phyloP scores from a whole-genome alignment of 2,113 vertebrate species.

The Struthio camelus region DNA sequence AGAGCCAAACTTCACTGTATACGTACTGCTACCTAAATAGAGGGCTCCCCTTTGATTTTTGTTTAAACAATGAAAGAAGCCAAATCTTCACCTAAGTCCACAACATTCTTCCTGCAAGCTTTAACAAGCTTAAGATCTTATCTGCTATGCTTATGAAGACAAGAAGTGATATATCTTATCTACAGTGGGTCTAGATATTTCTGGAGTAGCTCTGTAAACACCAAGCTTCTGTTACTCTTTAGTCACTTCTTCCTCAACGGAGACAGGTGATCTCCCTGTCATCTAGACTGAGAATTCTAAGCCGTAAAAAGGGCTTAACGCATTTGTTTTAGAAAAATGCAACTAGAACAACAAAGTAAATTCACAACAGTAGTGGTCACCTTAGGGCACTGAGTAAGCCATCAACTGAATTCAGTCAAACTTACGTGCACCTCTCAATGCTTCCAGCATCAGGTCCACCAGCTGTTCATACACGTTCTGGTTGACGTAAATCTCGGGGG shows the following conservation, averaged over 20 bases:
- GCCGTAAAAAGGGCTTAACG: neutral
- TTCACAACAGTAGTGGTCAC: accelerated
- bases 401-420: accelerated
- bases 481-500: slow-evolving; percentile 92
- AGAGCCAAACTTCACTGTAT: accelerated
- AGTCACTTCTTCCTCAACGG: neutral
- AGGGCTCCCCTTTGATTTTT: too few species aligned
- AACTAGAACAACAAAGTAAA: neutral
- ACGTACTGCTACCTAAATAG: accelerated
- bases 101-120: accelerated
- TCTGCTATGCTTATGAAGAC: neutral
- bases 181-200: neutral
- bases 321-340: neutral
- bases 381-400: accelerated
- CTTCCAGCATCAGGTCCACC: slow-evolving; percentile 91
- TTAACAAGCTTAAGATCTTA: neutral
- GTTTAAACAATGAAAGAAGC: accelerated
- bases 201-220: neutral
- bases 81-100: neutral
- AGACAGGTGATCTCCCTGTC: neutral
- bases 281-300: too few species aligned
- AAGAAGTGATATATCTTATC: neutral
- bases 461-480: slow-evolving; percentile 94
- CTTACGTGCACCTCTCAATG: slow-evolving; percentile 86
- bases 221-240: too few species aligned